Base-by-base conservation (phyloP, 2,888 invertebrate genomes). In the Cosmia trapezina region DNA sequence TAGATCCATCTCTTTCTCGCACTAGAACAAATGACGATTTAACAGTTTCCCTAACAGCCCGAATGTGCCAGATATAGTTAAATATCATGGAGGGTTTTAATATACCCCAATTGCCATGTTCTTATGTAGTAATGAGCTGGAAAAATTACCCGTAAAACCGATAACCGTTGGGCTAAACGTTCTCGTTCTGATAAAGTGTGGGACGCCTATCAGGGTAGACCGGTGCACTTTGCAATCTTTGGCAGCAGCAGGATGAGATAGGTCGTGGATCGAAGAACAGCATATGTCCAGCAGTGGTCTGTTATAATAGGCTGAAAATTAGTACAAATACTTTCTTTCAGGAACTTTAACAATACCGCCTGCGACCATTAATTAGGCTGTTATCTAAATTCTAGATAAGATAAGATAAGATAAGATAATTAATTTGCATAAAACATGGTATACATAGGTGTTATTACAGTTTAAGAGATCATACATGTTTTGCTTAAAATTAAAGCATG, bases 111-210 rank as follows among this genome's bases (percentile, higher is more conserved):
- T 41, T 73, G 4, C 49, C 12, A 14, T 53, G 37, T 62, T 28
- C 17, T 33, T 59, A 33, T 14, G 14, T 19, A 19, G 51, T 22
- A 61, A 37, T 51, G 14, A 22, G 4, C 17, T 14, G 33, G 17
- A 2, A 33, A 19, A 51, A 49, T 51, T 61, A 53, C 22, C 22
- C 19, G 22, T 49, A 22, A 51, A 60, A 19, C 19, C 8, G 51
- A 72, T 62, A 37, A 51, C 62, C 33, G 28, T 72, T 49, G 6
- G 45, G 47, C 0, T 28, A 17, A 56, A n/a, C 37, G n/a, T 47
- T 22, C 1, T n/a, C 14, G 14, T 41, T 66, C 4, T 28, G 19
- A 62, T 43, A 64, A 28, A 28, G 37, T 37, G 37, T 37, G 4
- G 7, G 7, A 17, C 6, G 28, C 6, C 6, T 33, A 9, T 53